Evolutionary conservation across 1,140 invertebrate species (phyloP), one percentile per base, ranked within the genome.

Genomic region (Leptestheria dahalacensis): DNA sequence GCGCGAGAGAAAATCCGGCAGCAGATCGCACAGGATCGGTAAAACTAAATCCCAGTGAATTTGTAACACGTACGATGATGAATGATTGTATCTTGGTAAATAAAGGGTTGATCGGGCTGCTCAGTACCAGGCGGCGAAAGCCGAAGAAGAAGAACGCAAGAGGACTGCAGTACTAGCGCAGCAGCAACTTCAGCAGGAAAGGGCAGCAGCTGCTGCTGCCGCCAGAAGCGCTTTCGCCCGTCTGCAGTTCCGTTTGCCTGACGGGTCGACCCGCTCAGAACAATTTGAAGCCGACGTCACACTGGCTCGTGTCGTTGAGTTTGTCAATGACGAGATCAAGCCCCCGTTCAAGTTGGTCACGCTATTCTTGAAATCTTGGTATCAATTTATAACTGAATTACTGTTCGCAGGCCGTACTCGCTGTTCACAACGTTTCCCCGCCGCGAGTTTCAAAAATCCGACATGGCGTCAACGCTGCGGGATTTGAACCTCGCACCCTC

Each of bases 201-300:
- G 58, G 20, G 60, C 66, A 49, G 63, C 67, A 24, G 64, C 67
- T 55, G 65, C 67, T 33, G 67, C 70, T 29, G 66, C 70, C 2
- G 65, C 63, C 21, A 65, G 65, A 58, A 73, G 69, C 64, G 67
- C 71, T 47, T 68, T 70, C 28, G 69, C 86, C 0, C 77, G 85
- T 56, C 78, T 94, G 48, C 88, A 92, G 73, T 91, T 94, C 67
- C 80, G 85, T 65, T 66, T 91, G 52, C 84, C 88, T 0, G 83
- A 86, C 69, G 89, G 89, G 11, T 78, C 77, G 1, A 77, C 79
- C 11, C 75, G 81, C 59, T 77, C 77, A 9, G 78, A 82, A 18
- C 75, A 79, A 62, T 85, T 87, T 69, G 72, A 76, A 21, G 73
- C 79, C 2, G 71, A 73, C 46, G 74, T 73, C 6, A 77, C 77